These are phyloP conservation scores for Plagodis pulveraria DNA, from an alignment of 2,888 invertebrate species.

Conservation along the genomic window DNA sequence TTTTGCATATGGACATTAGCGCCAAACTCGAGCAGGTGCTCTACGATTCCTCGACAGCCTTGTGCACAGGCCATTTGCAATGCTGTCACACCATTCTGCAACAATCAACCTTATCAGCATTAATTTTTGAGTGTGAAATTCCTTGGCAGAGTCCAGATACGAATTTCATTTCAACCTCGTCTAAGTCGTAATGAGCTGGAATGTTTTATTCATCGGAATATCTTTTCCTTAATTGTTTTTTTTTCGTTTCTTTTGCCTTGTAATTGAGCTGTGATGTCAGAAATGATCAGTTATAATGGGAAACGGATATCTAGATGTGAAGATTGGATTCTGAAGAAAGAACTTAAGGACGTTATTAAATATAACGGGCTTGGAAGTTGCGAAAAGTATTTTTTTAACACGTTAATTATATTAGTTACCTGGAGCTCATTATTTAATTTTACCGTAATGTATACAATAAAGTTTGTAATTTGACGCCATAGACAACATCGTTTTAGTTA, in stretches of 20 bases:
- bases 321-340: not conserved
- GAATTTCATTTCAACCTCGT: constrained; percentile 26
- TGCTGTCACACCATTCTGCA: constrained; percentile 88
- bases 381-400: too few relatives aligned
- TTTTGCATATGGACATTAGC: constrained; percentile 88
- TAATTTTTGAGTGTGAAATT: constrained; percentile 4
- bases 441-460: too few relatives aligned
- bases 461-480: too few relatives aligned
- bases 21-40: constrained; percentile 86
- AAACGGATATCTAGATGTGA: not conserved
- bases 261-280: constrained; percentile 19
- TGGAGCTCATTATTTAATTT: too few relatives aligned
- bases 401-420: too few relatives aligned
- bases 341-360: not conserved
- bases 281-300: constrained; percentile 5
- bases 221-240: constrained; percentile 37
- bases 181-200: constrained; percentile 33
- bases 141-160: constrained; percentile 4
- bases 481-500: too few relatives aligned
- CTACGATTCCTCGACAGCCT: constrained; percentile 88
- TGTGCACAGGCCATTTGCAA: constrained; percentile 89
- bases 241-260: constrained; percentile 10
- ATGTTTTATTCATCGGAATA: constrained; percentile 44
- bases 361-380: too few relatives aligned
- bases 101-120: constrained; percentile 17